These are phyloP conservation scores for Adelphocoris suturalis DNA, from an alignment of 2,888 invertebrate species.

Conservation along the genomic window DNA sequence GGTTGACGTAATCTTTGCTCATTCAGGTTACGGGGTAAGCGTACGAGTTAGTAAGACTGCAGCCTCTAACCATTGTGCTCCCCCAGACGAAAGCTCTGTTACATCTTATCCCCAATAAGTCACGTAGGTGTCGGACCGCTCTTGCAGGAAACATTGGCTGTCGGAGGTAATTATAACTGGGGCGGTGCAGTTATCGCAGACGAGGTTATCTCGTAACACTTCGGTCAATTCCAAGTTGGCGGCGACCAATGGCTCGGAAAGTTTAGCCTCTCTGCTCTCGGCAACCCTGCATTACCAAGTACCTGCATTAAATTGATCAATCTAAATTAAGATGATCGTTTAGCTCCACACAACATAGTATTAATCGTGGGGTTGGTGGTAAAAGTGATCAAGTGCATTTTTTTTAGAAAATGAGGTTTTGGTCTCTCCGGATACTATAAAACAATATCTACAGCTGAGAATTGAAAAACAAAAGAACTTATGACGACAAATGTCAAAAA, in stretches of 20 bases:
- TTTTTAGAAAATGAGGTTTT: too few species aligned
- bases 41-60: too few species aligned
- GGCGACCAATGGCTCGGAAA: background rate
- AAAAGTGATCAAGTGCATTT: too few species aligned
- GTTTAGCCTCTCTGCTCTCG: background rate
- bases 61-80: background rate
- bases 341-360: too few species aligned
- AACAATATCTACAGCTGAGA: too few species aligned
- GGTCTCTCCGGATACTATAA: too few species aligned
- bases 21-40: background rate
- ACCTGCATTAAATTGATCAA: too few species aligned
- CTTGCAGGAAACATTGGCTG: background rate
- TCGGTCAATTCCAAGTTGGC: background rate
- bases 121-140: background rate
- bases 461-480: too few species aligned
- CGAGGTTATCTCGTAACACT: background rate
- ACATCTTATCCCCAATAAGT: conserved; percentile 17
- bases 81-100: conserved; percentile 1
- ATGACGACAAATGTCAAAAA: too few species aligned
- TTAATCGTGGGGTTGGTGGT: too few species aligned
- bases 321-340: too few species aligned
- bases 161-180: conserved; percentile 12
- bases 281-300: background rate
- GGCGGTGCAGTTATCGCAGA: background rate
- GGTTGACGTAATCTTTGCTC: background rate